These are phyloP conservation scores for Pangasius larnaudii DNA, from an alignment of 2,797 vertebrate genomes.

Conservation along the genomic window DNA sequence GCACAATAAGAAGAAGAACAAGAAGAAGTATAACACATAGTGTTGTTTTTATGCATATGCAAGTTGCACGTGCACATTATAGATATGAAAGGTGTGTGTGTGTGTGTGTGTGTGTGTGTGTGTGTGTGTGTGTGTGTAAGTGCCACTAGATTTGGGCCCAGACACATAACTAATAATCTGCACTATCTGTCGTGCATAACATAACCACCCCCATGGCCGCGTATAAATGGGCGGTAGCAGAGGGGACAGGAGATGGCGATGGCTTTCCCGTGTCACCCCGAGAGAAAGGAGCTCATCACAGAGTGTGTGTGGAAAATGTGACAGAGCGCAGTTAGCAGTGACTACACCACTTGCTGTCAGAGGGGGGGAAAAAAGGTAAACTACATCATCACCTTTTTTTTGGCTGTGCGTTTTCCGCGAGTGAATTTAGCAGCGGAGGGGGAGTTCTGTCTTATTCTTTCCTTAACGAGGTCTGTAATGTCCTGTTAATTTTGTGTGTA, in stretches of 20 bases:
- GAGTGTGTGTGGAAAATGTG: slow-evolving; percentile 88
- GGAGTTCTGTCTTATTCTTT: slow-evolving; percentile 59
- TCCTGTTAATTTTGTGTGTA: slow-evolving; percentile 83
- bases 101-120: neutral
- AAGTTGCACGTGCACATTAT: neutral
- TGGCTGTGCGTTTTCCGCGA: slow-evolving; percentile 62
- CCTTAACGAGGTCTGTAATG: slow-evolving; percentile 78
- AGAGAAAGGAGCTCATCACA: slow-evolving; percentile 81
- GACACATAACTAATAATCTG: slow-evolving; percentile 63
- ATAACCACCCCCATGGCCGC: slow-evolving; percentile 64
- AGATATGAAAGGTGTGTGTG: neutral
- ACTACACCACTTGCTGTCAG: slow-evolving; percentile 74
- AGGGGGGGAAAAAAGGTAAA: slow-evolving; percentile 78
- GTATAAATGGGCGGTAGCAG: slow-evolving; percentile 70
- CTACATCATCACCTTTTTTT: slow-evolving; percentile 59
- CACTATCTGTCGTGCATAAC: slow-evolving; percentile 62
- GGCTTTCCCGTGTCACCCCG: slow-evolving; percentile 81
- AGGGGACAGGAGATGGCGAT: slow-evolving; percentile 67
- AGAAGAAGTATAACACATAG: neutral
- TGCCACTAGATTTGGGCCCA: slow-evolving; percentile 51
- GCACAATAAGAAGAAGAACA: neutral
- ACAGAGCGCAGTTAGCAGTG: slow-evolving; percentile 80
- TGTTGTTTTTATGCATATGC: neutral
- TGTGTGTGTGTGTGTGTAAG: neutral
- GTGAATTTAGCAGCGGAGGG: slow-evolving; percentile 49